Evolutionary conservation across 2,797 vertebrate genomes (phyloP).

Genomic region (Dromococcyx pavoninus): DNA sequence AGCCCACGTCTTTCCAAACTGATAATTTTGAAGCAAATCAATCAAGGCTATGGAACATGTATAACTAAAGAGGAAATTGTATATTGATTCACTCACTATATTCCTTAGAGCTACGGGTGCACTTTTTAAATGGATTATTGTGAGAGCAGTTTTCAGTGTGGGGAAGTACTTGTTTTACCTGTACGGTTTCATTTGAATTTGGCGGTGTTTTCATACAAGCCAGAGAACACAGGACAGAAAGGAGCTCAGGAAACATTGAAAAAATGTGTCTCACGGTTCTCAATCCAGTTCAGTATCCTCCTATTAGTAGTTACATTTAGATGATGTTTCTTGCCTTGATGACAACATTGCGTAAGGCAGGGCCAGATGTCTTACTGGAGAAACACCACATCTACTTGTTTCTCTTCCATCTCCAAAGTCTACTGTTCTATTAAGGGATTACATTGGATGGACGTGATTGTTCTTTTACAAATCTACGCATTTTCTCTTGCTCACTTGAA

Average conservation of each 20-base stretch:
- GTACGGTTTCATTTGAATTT: not conserved
- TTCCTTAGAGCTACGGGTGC: not conserved
- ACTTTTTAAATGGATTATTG: not conserved
- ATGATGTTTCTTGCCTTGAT: not conserved
- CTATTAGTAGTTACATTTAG: not conserved
- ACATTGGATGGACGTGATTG: too few species aligned
- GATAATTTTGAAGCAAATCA: not conserved
- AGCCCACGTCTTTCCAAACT: not conserved
- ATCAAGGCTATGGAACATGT: not conserved
- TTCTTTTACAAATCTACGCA: too few species aligned
- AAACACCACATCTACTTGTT: too few species aligned
- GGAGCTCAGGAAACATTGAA: not conserved
- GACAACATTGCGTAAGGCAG: not conserved
- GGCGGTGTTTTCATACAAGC: not conserved
- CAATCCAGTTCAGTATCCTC: not conserved
- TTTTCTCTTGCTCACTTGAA: too few species aligned
- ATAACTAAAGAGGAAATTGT: not conserved
- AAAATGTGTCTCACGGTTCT: not conserved
- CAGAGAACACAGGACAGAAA: not conserved
- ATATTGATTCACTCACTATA: not conserved
- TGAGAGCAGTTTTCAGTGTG: not conserved
- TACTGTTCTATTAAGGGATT: too few species aligned
- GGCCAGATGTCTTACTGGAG: not conserved
- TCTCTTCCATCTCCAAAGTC: too few species aligned
- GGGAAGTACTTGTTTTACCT: not conserved